A percentile compares a stretch with the other conserved stretches of the same genome.
These are phyloP conservation scores for Penelope pileata DNA, from an alignment of 2,113 vertebrate genomes.

Conservation along the genomic window DNA sequence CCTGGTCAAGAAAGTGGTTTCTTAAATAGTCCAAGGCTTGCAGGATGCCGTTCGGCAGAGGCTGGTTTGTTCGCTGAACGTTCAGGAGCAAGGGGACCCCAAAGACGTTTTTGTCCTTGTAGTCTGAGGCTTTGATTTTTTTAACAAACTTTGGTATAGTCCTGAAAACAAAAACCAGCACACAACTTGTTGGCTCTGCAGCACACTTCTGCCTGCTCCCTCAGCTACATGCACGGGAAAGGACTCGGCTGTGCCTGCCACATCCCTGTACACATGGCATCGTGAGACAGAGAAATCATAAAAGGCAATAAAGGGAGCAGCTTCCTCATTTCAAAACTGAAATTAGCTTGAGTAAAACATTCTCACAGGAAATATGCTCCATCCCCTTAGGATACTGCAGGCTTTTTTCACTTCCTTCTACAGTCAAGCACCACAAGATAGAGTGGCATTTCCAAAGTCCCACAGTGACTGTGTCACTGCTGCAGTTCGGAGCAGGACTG, in stretches of 20 bases:
- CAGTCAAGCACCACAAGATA: not conserved
- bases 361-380: not conserved
- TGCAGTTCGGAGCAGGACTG: not conserved
- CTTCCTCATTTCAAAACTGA: not conserved
- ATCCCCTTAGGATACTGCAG: not conserved
- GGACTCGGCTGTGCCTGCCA: not conserved
- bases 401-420: not conserved
- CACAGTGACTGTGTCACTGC: not conserved
- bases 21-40: slow-evolving; percentile 85
- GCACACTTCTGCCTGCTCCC: not conserved
- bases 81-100: slow-evolving; percentile 84
- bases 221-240: not conserved
- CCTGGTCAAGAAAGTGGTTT: slow-evolving; percentile 85
- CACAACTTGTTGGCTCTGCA: not conserved
- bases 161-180: slow-evolving; percentile 71
- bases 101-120: slow-evolving; percentile 85
- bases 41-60: slow-evolving; percentile 84
- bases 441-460: no score
- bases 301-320: not conserved
- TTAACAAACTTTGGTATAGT: slow-evolving; percentile 82
- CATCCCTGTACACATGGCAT: not conserved
- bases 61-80: slow-evolving; percentile 80
- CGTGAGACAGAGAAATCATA: not conserved
- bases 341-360: not conserved
- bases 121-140: slow-evolving; percentile 78